Evolutionary conservation across 2,797 vertebrate species (phyloP).

Genomic region (Enteromius afrohamiltoni): DNA sequence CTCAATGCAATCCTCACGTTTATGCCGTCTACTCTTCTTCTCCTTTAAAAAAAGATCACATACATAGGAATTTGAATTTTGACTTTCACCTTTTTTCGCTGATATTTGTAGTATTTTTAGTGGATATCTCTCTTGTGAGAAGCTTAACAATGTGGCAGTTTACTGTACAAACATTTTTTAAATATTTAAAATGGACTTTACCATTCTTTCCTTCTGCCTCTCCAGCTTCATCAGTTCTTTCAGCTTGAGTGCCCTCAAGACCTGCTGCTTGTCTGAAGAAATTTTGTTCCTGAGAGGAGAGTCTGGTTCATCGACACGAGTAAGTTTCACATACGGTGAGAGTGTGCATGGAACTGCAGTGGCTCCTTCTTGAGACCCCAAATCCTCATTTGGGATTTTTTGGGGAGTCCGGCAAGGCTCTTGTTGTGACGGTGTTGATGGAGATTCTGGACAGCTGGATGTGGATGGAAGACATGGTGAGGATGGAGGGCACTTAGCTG

Average conservation of each 20-base stretch:
- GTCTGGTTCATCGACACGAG: slow-evolving; percentile 3
- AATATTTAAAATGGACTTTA: slow-evolving; percentile 18
- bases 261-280: slow-evolving; percentile 73
- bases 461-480: slow-evolving; percentile 43
- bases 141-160: neutral
- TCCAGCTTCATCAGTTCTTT: slow-evolving; percentile 84
- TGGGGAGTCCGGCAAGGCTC: slow-evolving; percentile 22
- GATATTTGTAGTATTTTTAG: neutral
- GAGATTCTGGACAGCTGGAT: slow-evolving; percentile 22
- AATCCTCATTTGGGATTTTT: neutral
- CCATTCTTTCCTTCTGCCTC: slow-evolving; percentile 73
- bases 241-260: slow-evolving; percentile 81
- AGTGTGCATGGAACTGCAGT: neutral
- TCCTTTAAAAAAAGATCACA: slow-evolving; percentile 18
- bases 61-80: neutral
- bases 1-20: slow-evolving; percentile 25
- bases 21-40: neutral
- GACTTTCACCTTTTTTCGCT: neutral
- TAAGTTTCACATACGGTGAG: slow-evolving; percentile 17
- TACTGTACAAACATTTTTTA: neutral
- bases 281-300: slow-evolving; percentile 23
- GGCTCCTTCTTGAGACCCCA: neutral
- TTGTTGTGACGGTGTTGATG: slow-evolving; percentile 39
- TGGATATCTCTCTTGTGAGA: neutral
- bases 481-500: neutral